A percentile compares a stretch with the other conserved stretches of the same genome.
These are phyloP conservation scores for Dryobates pubescens DNA, from an alignment of 2,797 vertebrate species.

Conservation along the genomic window DNA sequence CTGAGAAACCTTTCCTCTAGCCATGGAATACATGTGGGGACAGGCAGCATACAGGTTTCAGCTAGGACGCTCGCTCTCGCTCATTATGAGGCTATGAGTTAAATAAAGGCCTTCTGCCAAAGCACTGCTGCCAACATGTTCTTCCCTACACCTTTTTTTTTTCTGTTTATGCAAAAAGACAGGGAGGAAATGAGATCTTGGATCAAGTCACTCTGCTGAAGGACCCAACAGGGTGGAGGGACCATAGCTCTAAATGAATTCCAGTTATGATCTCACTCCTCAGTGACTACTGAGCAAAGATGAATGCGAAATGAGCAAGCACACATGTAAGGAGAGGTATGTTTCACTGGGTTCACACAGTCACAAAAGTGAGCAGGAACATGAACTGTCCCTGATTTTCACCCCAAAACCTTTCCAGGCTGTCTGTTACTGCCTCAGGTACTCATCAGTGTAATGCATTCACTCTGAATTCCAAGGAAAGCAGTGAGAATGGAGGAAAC, in stretches of 20 bases:
- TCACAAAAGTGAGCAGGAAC: background rate
- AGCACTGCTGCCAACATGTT: background rate
- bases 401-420: background rate
- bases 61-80: background rate
- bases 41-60: background rate
- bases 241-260: conserved; percentile 5
- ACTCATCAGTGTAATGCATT: background rate
- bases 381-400: background rate
- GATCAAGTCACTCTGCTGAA: conserved; percentile 29
- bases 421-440: background rate
- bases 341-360: background rate
- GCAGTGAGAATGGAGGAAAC: background rate
- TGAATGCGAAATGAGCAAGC: conserved; percentile 28
- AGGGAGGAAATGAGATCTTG: conserved; percentile 31
- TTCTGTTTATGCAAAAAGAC: background rate
- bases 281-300: conserved; percentile 21
- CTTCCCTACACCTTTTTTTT: background rate
- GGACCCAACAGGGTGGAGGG: conserved; percentile 43
- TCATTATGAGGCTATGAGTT: background rate
- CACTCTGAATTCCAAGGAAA: background rate
- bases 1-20: background rate
- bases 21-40: background rate
- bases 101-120: conserved; percentile 1
- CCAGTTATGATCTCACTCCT: conserved; percentile 61
- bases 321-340: background rate